phyloP scores from a whole-genome alignment of 2,113 vertebrate species.

The Seriola dumerili region DNA sequence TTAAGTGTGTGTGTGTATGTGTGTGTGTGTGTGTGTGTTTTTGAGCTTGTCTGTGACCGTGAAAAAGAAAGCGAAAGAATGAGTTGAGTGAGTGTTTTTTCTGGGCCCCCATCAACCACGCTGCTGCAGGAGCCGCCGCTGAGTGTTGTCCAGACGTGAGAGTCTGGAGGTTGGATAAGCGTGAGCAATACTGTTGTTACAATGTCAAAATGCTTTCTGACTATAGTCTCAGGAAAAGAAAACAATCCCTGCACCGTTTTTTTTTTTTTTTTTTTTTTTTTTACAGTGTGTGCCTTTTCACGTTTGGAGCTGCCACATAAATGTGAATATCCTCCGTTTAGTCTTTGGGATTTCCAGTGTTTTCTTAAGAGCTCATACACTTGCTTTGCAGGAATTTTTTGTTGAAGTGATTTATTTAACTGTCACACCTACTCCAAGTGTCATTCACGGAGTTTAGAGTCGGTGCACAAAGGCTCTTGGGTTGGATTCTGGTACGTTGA shows the following conservation, averaged over 20 bases:
- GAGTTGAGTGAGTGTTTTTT: conserved; percentile 16
- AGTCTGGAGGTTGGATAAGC: conserved; percentile 35
- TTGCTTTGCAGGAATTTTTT: conserved; percentile 25
- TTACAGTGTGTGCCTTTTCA: conserved; percentile 1
- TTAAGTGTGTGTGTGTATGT: background rate
- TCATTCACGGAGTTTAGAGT: conserved; percentile 3
- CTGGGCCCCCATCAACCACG: conserved; percentile 22
- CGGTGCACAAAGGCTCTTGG: background rate
- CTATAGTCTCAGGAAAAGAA: conserved; percentile 3
- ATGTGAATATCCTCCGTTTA: conserved; percentile 1
- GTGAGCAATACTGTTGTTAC: conserved; percentile 31
- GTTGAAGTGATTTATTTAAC: conserved; percentile 41
- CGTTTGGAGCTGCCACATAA: background rate
- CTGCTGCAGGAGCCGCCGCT: conserved; percentile 29
- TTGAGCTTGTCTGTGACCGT: conserved; percentile 33
- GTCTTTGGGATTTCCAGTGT: conserved; percentile 1
- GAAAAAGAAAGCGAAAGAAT: conserved; percentile 29
- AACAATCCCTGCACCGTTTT: background rate
- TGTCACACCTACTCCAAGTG: background rate
- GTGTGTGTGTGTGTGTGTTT: conserved; percentile 26
- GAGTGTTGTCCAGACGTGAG: conserved; percentile 50
- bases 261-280: background rate
- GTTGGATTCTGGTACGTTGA: conserved; percentile 8
- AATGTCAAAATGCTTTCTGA: conserved; percentile 36
- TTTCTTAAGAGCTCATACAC: conserved; percentile 6